Evolutionary conservation across 2,113 vertebrate species (phyloP).

Genomic region (Salvelinus fontinalis): DNA sequence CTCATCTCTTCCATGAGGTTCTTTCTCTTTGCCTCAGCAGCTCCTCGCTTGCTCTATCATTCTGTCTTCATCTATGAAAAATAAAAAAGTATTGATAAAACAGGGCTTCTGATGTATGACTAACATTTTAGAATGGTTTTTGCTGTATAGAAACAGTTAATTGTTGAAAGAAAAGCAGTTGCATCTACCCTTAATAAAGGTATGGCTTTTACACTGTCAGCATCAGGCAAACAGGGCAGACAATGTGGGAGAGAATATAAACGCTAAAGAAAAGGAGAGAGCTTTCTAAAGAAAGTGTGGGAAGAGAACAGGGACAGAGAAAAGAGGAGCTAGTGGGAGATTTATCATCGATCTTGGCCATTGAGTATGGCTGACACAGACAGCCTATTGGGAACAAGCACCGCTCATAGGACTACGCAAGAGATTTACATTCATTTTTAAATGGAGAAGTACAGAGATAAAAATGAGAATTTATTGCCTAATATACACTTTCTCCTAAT

Average conservation of each 20-base stretch:
- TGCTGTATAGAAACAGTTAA: not conserved
- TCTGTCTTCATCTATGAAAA: conserved; percentile 16
- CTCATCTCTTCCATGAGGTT: not conserved
- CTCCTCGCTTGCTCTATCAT: not conserved
- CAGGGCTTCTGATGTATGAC: not conserved
- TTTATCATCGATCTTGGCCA: not conserved
- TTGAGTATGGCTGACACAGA: conserved; percentile 10
- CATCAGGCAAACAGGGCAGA: too few relatives aligned
- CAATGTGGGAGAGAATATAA: not conserved
- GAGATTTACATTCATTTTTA: not conserved
- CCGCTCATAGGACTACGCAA: not conserved
- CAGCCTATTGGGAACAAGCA: not conserved
- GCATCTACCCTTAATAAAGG: too few relatives aligned
- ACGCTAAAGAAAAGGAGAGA: not conserved
- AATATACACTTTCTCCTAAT: not conserved
- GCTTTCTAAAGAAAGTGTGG: too few relatives aligned
- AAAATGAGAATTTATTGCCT: not conserved
- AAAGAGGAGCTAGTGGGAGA: not conserved
- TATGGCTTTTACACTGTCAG: too few relatives aligned
- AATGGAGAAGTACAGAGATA: not conserved
- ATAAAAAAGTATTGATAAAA: not conserved
- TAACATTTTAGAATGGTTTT: not conserved
- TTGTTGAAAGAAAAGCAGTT: not conserved
- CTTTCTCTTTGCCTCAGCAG: conserved; percentile 7
- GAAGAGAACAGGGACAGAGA: not conserved